These are phyloP conservation scores for Adelges cooleyi DNA, from an alignment of 1,140 invertebrate genomes.

Conservation along the genomic window DNA sequence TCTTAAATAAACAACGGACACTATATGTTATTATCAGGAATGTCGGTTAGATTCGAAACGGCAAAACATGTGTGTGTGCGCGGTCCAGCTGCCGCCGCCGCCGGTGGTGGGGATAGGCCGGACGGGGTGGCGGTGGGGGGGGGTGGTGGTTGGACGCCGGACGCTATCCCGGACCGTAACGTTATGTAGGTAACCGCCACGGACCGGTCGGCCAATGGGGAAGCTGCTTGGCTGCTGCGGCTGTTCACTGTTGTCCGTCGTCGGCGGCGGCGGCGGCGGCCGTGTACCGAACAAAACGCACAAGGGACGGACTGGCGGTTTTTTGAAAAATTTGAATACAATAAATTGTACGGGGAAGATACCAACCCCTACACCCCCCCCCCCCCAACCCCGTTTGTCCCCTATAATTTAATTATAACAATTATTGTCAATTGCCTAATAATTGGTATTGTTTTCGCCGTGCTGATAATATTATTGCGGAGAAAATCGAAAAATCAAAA, in stretches of 20 bases:
- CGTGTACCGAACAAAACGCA: too few species aligned
- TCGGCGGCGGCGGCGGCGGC: neutral
- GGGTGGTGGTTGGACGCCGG: neutral
- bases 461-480: too few species aligned
- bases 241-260: neutral
- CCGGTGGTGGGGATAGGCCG: neutral
- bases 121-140: neutral
- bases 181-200: slow-evolving; percentile 20
- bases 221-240: neutral
- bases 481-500: too few species aligned
- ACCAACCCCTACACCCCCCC: too few species aligned
- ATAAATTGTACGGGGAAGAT: too few species aligned
- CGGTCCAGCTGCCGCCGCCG: neutral
- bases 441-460: too few species aligned
- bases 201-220: slow-evolving; percentile 7
- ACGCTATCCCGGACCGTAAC: neutral
- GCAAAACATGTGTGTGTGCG: neutral
- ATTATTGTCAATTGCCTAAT: too few species aligned
- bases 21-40: neutral
- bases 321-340: too few species aligned
- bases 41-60: slow-evolving; percentile 15
- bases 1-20: too few species aligned
- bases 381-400: too few species aligned
- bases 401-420: too few species aligned
- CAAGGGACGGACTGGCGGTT: too few species aligned